phyloP scores from a whole-genome alignment of 2,113 vertebrate genomes.

The Chitala chitala region DNA sequence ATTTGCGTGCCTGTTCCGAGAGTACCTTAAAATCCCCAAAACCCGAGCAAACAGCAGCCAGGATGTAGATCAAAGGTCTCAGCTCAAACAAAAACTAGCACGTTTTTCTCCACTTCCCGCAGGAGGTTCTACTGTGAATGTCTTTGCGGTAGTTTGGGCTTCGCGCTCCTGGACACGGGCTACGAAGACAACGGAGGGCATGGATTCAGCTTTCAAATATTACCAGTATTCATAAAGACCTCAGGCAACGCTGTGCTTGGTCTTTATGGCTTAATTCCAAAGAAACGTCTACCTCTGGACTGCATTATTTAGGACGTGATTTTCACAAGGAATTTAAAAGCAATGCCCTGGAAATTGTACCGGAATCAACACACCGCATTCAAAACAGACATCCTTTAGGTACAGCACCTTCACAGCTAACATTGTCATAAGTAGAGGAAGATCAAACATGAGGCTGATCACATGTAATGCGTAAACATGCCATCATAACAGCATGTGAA shows the following conservation, averaged over 20 bases:
- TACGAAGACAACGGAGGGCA: no score
- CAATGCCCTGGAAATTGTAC: no score
- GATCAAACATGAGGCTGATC: no score
- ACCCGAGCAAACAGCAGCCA: neutral
- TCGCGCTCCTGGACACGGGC: no score
- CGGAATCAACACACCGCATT: no score
- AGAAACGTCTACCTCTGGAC: constrained; percentile 12
- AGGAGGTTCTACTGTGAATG: no score
- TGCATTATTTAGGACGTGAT: constrained; percentile 10
- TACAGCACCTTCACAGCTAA: neutral
- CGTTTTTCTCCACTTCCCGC: neutral
- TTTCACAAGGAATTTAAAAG: constrained; percentile 39
- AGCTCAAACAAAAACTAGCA: constrained; percentile 6
- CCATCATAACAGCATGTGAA: no score
- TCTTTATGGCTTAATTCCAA: constrained; percentile 7
- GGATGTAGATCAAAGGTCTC: constrained; percentile 4
- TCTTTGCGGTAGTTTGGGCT: no score
- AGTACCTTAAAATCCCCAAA: neutral
- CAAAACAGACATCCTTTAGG: no score
- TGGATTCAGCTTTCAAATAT: constrained; percentile 27
- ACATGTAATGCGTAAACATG: no score
- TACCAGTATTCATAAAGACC: constrained; percentile 27
- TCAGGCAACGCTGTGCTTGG: constrained; percentile 25
- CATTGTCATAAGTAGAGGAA: neutral
- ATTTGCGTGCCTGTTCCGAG: neutral